Conservation (phyloP, 2,888 invertebrate genomes). For the Nephrotoma flavescens region DNA sequence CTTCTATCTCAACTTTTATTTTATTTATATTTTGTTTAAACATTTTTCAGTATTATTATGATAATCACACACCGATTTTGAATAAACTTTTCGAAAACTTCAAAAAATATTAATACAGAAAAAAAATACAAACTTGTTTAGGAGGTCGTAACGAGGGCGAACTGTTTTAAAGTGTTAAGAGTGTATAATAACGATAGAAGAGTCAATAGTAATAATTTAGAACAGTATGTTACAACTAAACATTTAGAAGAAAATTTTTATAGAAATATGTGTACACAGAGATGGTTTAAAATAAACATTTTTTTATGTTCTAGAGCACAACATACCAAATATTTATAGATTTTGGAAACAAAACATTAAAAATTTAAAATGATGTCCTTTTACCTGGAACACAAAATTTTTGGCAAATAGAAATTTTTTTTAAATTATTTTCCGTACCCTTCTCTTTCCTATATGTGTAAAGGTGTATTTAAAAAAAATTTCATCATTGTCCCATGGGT, state of each 20-base stretch:
- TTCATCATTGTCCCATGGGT: background rate
- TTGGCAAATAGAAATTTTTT: background rate
- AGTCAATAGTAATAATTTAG: background rate
- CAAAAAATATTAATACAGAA: background rate
- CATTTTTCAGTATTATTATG: too few relatives aligned
- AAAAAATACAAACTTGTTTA: background rate
- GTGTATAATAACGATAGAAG: background rate
- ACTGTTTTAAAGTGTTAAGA: background rate
- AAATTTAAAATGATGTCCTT: background rate
- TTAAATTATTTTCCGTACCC: background rate
- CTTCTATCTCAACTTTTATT: background rate
- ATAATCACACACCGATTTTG: background rate
- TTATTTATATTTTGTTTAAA: background rate
- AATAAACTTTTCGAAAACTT: background rate
- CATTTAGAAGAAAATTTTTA: background rate
- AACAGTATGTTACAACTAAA: background rate
- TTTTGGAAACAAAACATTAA: background rate
- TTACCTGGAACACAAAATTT: background rate
- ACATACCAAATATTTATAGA: background rate
- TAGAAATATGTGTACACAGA: too few relatives aligned
- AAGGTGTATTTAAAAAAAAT: background rate
- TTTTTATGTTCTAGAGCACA: background rate
- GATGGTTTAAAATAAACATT: background rate
- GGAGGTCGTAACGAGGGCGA: background rate
- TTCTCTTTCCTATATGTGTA: background rate